Evolutionary conservation across 1,140 invertebrate species (phyloP).

Genomic region (Asobara japonica): DNA sequence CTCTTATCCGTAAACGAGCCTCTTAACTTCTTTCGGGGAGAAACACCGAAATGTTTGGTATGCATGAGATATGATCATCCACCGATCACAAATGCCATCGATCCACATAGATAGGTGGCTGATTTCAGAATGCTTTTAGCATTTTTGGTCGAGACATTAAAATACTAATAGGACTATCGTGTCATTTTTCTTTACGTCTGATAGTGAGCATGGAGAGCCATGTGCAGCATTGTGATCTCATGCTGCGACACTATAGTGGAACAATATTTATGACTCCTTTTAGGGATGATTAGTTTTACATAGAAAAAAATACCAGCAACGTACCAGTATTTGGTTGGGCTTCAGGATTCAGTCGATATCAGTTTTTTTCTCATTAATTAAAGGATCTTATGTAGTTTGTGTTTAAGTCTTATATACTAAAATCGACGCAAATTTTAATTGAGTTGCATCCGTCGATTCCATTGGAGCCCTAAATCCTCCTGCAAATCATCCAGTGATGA

Average conservation of each 20-base stretch:
- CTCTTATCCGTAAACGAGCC: conserved; percentile 4
- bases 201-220: neutral
- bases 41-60: neutral
- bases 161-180: conserved; percentile 53
- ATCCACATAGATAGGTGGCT: conserved; percentile 51
- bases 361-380: too few species aligned
- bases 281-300: too few species aligned
- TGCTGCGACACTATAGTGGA: neutral
- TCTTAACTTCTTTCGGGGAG: neutral
- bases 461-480: too few species aligned
- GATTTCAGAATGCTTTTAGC: conserved; percentile 62
- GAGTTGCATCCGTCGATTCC: too few species aligned
- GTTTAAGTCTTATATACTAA: too few species aligned
- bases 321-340: too few species aligned
- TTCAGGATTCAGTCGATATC: too few species aligned
- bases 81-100: conserved; percentile 36
- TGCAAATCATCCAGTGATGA: too few species aligned
- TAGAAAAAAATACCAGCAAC: too few species aligned
- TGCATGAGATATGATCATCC: conserved; percentile 32
- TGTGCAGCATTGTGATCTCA: neutral
- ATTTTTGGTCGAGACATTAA: conserved; percentile 30
- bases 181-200: conserved; percentile 38
- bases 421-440: too few species aligned
- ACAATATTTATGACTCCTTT: neutral
- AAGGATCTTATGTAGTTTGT: too few species aligned